These are phyloP conservation scores for Sphaerophoria rueppellii DNA, from an alignment of 2,888 invertebrate genomes.

Conservation along the genomic window DNA sequence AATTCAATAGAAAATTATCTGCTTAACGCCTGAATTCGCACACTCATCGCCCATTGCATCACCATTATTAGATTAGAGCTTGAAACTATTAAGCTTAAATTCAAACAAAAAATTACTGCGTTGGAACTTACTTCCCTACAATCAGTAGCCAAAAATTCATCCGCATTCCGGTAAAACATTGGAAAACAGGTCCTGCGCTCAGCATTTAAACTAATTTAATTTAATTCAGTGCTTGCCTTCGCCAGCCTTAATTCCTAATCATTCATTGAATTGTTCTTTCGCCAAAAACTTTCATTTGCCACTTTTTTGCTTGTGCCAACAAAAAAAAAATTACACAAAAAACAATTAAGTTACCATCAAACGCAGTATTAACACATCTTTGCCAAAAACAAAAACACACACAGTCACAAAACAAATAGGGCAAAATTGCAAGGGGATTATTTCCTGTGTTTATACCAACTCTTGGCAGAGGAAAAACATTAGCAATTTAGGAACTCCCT, in stretches of 20 bases:
- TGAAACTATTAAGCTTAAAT: background rate
- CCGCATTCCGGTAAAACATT: slow-evolving; percentile 8
- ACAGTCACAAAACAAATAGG: background rate
- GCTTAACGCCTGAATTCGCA: slow-evolving; percentile 63
- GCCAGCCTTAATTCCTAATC: slow-evolving; percentile 46
- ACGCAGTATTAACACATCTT: slow-evolving; percentile 40
- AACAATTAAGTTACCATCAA: slow-evolving; percentile 54
- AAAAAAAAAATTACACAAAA: slow-evolving; percentile 18
- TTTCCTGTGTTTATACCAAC: background rate
- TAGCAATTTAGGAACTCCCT: slow-evolving; percentile 23
- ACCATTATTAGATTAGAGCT: background rate
- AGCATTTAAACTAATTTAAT: slow-evolving; percentile 71
- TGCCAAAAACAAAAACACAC: slow-evolving; percentile 40
- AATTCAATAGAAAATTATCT: slow-evolving; percentile 70
- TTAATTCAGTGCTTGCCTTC: slow-evolving; percentile 44
- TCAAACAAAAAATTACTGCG: background rate
- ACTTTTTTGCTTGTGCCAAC: slow-evolving; percentile 38
- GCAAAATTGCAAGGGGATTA: slow-evolving; percentile 29
- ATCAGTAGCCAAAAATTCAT: background rate
- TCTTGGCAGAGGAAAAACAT: slow-evolving; percentile 46
- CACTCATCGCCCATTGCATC: background rate
- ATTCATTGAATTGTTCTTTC: slow-evolving; percentile 53
- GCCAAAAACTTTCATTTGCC: slow-evolving; percentile 57
- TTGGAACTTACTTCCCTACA: background rate
- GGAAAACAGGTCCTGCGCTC: slow-evolving; percentile 38